phyloP scores from a whole-genome alignment of 2,888 invertebrate species.

The Nezara viridula region DNA sequence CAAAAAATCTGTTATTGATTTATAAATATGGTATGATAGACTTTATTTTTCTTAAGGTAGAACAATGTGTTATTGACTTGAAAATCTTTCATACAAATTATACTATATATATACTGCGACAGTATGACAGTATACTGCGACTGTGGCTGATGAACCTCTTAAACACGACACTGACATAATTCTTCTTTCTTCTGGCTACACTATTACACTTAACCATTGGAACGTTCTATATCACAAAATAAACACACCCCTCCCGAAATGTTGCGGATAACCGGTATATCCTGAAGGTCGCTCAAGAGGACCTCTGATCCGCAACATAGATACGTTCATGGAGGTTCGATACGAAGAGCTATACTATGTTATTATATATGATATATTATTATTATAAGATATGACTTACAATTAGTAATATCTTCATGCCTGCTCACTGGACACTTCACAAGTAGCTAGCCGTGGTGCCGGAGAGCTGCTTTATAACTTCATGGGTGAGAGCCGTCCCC shows the following conservation, averaged over 20 bases:
- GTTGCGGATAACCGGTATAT: background rate
- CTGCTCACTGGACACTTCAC: conserved; percentile 58
- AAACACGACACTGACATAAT: background rate
- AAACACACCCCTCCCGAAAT: background rate
- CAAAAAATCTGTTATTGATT: too few species aligned
- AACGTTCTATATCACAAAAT: background rate
- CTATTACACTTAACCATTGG: background rate
- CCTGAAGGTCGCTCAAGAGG: background rate
- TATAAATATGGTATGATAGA: too few species aligned
- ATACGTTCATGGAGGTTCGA: background rate
- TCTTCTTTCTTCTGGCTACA: background rate
- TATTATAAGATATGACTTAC: conserved; percentile 45
- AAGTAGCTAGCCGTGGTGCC: conserved; percentile 4
- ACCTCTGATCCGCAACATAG: background rate
- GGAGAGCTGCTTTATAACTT: conserved; percentile 56
- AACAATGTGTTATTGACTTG: too few species aligned
- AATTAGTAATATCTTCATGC: conserved; percentile 55
- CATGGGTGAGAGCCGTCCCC: conserved; percentile 51
- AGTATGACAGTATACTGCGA: too few species aligned
- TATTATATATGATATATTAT: background rate
- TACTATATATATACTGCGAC: too few species aligned
- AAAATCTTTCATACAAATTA: too few species aligned
- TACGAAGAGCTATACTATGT: background rate
- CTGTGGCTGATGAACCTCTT: background rate
- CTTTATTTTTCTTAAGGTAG: too few species aligned